Base-by-base conservation (phyloP, 1,140 invertebrate genomes). In the Phymorhynchus buccinoides region DNA sequence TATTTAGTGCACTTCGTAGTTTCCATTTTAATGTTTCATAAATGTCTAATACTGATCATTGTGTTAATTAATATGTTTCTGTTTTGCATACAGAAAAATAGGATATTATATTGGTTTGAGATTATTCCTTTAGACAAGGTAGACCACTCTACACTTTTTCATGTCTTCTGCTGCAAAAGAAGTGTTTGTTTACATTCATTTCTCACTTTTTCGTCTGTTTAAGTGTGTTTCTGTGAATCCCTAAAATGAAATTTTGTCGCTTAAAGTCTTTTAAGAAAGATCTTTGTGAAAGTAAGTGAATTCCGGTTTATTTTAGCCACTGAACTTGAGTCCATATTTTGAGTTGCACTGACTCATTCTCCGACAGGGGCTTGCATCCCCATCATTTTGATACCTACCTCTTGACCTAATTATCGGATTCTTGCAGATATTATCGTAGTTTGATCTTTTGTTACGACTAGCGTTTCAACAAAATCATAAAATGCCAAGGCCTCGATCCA, bases 401-500 rank as follows among this genome's bases (percentile, higher is more conserved):
- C n/a, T n/a, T n/a, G n/a, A n/a, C n/a, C n/a, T n/a, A n/a, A n/a
- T n/a, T n/a, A n/a, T n/a, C n/a, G n/a, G n/a, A n/a, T n/a, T n/a
- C n/a, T n/a, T n/a, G n/a, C n/a, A n/a, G n/a, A n/a, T n/a, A n/a
- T n/a, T n/a, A n/a, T n/a, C n/a, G n/a, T n/a, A n/a, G n/a, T n/a
- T n/a, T 22, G 56, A 62, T 62, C 12, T 27, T 18, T 18, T 52
- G 48, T 9, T 0, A 14, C 48, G 48, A 52, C 48, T 52, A 14
- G 48, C 22, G 12, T n/a, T 52, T 52, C 35, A 37, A 35, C 27
- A 30, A 37, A 30, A 37, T 73, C 37, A 14, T 39, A 79, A 79
- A 41, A 79, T 79, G 68, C 48, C 48, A 27, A 75, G 83, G 85
- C 80, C 44, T 86, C 82, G 86, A 80, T 79, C n/a, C 82, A 80